Conservation (phyloP, 2,113 vertebrate genomes). For the Cromileptes altivelis region DNA sequence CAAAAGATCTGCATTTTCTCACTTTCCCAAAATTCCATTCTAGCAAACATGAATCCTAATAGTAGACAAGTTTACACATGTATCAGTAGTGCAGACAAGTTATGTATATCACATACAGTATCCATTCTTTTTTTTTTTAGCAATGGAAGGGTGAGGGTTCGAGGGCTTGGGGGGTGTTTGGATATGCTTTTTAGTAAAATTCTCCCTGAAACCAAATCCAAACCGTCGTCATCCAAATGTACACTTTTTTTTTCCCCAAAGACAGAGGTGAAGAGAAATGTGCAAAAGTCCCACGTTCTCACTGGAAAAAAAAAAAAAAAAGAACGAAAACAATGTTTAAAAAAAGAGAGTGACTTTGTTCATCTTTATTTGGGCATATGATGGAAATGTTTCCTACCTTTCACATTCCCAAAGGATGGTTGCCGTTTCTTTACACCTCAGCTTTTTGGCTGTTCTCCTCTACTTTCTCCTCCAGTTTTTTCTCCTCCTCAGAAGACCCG, state of each 20-base stretch:
- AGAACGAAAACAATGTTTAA: not conserved
- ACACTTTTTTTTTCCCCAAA: conserved; percentile 42
- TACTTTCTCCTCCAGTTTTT: conserved; percentile 94
- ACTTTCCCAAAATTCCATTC: conserved; percentile 56
- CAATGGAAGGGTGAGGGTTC: conserved; percentile 40
- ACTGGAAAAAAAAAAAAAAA: conserved; percentile 66
- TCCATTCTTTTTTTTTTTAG: conserved; percentile 59
- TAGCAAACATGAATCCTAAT: conserved; percentile 75
- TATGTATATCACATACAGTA: conserved; percentile 75
- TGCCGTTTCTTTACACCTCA: conserved; percentile 88
- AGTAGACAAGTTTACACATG: conserved; percentile 73
- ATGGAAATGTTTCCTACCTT: conserved; percentile 49
- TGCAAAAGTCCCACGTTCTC: conserved; percentile 79
- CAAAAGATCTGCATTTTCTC: conserved; percentile 56
- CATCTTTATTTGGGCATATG: not conserved
- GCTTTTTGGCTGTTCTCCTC: conserved; percentile 97
- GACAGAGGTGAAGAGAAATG: conserved; percentile 76
- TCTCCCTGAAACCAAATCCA: conserved; percentile 81
- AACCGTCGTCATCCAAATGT: conserved; percentile 75
- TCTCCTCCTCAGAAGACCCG: conserved; percentile 84
- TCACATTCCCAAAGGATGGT: conserved; percentile 68
- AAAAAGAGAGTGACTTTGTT: not conserved
- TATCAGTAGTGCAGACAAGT: conserved; percentile 80
- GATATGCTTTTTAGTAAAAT: conserved; percentile 75
- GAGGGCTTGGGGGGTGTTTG: conserved; percentile 40